Conservation (phyloP, 2,888 invertebrate genomes). For the Ethmia dodecea region DNA sequence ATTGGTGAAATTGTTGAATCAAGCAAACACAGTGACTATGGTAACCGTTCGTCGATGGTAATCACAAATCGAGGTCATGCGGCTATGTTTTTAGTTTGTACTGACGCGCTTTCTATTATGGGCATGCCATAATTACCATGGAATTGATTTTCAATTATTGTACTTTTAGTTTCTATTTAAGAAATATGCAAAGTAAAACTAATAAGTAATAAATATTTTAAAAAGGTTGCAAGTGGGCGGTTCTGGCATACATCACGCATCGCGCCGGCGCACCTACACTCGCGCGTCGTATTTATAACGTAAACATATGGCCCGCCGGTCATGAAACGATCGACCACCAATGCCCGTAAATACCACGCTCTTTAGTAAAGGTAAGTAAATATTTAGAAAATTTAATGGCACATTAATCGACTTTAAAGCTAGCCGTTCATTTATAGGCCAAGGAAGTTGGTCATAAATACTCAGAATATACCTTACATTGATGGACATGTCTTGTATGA, state of each 20-base stretch:
- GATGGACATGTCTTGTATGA: no score
- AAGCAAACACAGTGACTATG: conserved; percentile 34
- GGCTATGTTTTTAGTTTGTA: conserved; percentile 14
- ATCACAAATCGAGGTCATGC: conserved; percentile 37
- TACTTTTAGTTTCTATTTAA: no score
- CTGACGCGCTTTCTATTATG: conserved; percentile 25
- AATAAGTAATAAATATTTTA: no score
- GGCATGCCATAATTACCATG: conserved; percentile 14
- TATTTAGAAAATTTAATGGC: conserved; percentile 16
- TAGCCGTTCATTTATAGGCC: background rate
- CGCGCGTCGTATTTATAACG: conserved; percentile 57
- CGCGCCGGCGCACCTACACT: conserved; percentile 46
- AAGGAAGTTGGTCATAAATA: background rate
- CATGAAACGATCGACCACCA: conserved; percentile 39
- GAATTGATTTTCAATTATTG: no score
- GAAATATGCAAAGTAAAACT: no score
- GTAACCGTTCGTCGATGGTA: conserved; percentile 31
- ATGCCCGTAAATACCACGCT: conserved; percentile 33
- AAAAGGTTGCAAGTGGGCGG: conserved; percentile 47
- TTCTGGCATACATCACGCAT: conserved; percentile 55
- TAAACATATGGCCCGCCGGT: conserved; percentile 63
- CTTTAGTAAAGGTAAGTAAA: conserved; percentile 19
- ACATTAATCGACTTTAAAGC: conserved; percentile 7
- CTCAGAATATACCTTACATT: no score
- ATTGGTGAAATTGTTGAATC: conserved; percentile 21